phyloP scores from a whole-genome alignment of 2,888 invertebrate genomes.

The Mesodorylaimus sp. region DNA sequence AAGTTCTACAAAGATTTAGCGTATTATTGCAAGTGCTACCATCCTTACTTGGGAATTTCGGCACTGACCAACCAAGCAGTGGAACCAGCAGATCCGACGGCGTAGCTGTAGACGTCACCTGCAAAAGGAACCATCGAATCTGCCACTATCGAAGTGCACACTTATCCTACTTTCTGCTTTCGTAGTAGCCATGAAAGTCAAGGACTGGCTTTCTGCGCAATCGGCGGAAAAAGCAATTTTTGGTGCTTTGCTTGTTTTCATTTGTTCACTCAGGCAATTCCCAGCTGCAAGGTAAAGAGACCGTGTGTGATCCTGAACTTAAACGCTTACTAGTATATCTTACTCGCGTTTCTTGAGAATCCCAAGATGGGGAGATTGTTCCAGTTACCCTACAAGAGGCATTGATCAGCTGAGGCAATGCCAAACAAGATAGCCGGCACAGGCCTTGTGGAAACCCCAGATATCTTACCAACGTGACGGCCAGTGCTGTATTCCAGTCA shows the following conservation, averaged over 20 bases:
- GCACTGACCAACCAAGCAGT: slow-evolving; percentile 2
- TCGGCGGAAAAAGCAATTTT: slow-evolving; percentile 3
- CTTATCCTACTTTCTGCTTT: slow-evolving; percentile 1
- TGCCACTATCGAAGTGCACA: too few relatives aligned
- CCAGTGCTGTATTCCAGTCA: slow-evolving; percentile 2
- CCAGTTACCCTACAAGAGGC: too few relatives aligned
- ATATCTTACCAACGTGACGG: slow-evolving; percentile 2
- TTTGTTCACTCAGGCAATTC: background rate
- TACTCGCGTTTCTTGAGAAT: background rate
- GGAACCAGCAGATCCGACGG: background rate
- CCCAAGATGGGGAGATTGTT: background rate
- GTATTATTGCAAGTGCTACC: background rate
- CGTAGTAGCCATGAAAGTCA: slow-evolving; percentile 5
- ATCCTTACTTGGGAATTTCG: background rate
- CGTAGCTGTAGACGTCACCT: background rate
- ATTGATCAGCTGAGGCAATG: too few relatives aligned
- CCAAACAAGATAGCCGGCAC: too few relatives aligned
- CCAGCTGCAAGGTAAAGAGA: background rate
- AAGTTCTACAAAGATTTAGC: background rate
- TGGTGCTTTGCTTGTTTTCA: background rate
- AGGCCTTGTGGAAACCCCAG: too few relatives aligned
- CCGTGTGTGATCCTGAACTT: background rate
- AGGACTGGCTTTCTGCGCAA: slow-evolving; percentile 3
- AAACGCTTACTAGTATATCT: background rate
- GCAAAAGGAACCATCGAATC: background rate